Evolutionary conservation across 2,113 vertebrate species (phyloP).

Genomic region (Ondatra zibethicus): DNA sequence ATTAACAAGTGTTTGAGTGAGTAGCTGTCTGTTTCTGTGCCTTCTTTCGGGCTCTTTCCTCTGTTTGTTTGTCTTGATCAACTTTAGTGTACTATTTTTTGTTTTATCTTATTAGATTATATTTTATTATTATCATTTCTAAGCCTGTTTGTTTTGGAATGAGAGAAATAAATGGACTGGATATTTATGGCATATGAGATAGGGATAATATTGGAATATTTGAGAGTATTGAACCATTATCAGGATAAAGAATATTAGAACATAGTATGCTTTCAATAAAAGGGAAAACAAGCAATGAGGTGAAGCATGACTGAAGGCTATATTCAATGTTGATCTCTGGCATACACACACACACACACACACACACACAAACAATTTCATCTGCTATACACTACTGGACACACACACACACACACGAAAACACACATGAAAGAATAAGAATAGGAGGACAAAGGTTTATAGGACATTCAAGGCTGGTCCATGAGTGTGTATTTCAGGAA

Average conservation of each 20-base stretch:
- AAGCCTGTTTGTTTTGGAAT: not conserved
- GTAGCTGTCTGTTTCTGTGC: not conserved
- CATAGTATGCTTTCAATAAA: not conserved
- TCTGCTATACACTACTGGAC: not conserved
- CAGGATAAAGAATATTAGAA: not conserved
- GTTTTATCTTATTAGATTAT: not conserved
- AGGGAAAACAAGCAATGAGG: not conserved
- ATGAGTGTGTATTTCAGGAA: not conserved
- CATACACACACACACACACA: not conserved
- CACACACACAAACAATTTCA: not conserved
- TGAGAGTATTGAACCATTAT: not conserved
- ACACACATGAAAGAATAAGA: not conserved
- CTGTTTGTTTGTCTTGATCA: not conserved
- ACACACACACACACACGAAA: not conserved
- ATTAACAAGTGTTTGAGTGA: not conserved
- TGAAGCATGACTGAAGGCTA: not conserved
- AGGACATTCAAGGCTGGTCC: not conserved
- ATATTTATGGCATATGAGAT: not conserved
- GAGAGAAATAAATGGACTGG: not conserved
- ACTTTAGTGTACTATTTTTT: not conserved
- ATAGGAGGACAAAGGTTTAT: not conserved
- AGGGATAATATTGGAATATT: not conserved
- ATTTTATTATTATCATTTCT: not conserved
- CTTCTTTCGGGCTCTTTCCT: not conserved
- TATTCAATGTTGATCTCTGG: not conserved